Evolutionary conservation across 2,797 vertebrate genomes (phyloP), one percentile per base, ranked within the genome.

Genomic region (Macroramphosus scolopax): DNA sequence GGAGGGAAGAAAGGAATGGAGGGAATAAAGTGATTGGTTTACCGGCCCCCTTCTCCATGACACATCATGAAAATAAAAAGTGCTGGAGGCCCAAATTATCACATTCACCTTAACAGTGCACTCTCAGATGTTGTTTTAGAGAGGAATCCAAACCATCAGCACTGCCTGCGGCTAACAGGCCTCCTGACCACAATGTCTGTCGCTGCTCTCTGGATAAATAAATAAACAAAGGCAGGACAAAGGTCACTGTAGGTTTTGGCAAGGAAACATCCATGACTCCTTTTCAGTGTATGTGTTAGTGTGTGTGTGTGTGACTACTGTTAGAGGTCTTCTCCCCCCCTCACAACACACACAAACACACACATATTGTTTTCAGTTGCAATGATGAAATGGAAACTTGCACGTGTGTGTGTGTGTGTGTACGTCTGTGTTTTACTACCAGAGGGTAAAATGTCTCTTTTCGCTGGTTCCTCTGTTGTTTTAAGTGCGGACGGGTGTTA

Each of bases 61-160:
- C 88, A 89, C 89, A 88, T 80, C 89, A 86, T 78, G 83, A 90
- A 90, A 89, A 88, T 88, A 87, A 87, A n/a, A 89, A 88, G 82
- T 80, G 78, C 68, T 54, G 25, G 60, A 84, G 76, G 75, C 84
- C 84, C 85, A 84, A 89, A 90, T 91, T 78, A 90, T 90, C 87
- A 84, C 88, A 56, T 90, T 84, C 85, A 90, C 89, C 89, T 89
- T 89, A 80, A 53, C 73, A 75, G 76, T 87, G 87, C 85, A 83
- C 86, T 82, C 81, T 87, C 72, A 66, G 46, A 72, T 90, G 87
- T 91, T 90, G 84, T 89, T 90, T 80, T 85, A 86, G 86, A 80
- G 72, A 63, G 40, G 61, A 46, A 45, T 85, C 88, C 89, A 90
- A 85, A 89, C 86, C 89, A 82, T 68, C 50, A 43, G 80, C 79